Base-by-base conservation (phyloP, 2,113 vertebrate genomes). In the Thinocorus orbignyianus region DNA sequence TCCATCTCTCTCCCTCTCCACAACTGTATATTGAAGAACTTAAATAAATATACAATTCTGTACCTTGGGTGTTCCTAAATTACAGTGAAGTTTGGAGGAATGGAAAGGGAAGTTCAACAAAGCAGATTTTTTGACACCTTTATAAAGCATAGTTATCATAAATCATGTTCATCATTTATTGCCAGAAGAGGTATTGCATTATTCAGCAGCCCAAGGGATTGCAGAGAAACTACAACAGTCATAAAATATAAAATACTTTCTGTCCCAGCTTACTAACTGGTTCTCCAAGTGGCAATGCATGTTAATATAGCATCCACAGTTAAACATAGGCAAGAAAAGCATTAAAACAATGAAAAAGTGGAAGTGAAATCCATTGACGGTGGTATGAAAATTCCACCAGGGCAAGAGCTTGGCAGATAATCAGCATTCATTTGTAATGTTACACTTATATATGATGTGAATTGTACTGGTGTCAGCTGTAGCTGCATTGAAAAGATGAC, bases 21-120 rank as follows among this genome's bases (percentile, higher is more conserved):
- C 87, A 93, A 41, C 0, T 65, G 71, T 86, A 84, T 88, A 66
- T 13, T 44, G 54, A 91, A 95, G 68, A 71, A 77, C 16, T 89
- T 94, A 79, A 37, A 92, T 81, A 96, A 92, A 93, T 95, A 97
- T 10, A 95, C 88, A 96, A 2, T 39, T 70, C 73, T 42, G 71
- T 81, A 93, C 77, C 85, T 86, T 89, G 92, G 79, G 91, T 95
- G 54, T 90, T 93, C 81, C 90, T 92, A 92, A 95, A 94, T 93
- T 93, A 86, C 66, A 81, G 68, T 35, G 81, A 62, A 96, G 62
- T 49, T 81, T 80, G 51, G 37, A 85, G 66, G 66, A 94, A 93
- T 37, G 65, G 85, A 82, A 86, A 81, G 88, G 35, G 88, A 95
- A 93, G 74, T 76, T 90, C 81, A 96, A 84, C 71, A 93, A 90